Base-by-base conservation (phyloP, 2,888 invertebrate species). In the Deilephila elpenor region DNA sequence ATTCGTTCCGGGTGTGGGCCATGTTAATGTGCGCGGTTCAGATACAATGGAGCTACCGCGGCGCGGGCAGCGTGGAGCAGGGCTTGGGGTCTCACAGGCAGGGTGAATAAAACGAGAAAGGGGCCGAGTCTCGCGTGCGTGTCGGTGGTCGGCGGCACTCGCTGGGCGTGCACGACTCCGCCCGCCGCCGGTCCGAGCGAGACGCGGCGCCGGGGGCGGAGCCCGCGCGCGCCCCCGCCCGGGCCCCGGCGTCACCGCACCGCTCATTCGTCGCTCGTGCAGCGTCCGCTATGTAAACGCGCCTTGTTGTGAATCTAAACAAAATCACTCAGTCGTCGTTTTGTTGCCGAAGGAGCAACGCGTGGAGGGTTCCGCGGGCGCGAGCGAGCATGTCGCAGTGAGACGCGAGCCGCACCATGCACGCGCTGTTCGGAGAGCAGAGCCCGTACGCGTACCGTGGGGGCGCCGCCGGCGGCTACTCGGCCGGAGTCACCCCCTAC, bases 371-470 rank as follows among this genome's bases (percentile, higher is more conserved):
- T 85, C 86, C 88, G 89, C 83, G 89, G 87, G 85, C 79, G 80
- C 75, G 53, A 71, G 73, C 84, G 89, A 86, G 85, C 83, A 91
- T 93, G 92, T 87, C 86, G 89, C 84, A 89, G 92, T 93, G 91
- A 91, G 84, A 77, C 80, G 82, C 84, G 19, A 19, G 44, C 56
- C 56, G 79, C 87, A 95, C 86, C 86, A 98, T 98, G 98, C 98
- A 98, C 92, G 97, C 98, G 80, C 95, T 98, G 86, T 98, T 98
- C 92, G 97, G 97, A 81, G 98, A 98, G 91, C 98, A 98, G 93
- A 98, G 98, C 90, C 97, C 98, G 77, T 98, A 98, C 92, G 92
- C 93, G 78, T 97, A 98, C 90, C 96, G 98, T 91, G 96, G 91
- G 89, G 96, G 89, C 86, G 96, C 96, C 73, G 95, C 95, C 81